Percentiles rank a stretch among this genome's conserved stretches.
phyloP scores from a whole-genome alignment of 1,140 invertebrate genomes.

The Drosophila tropicalis region DNA sequence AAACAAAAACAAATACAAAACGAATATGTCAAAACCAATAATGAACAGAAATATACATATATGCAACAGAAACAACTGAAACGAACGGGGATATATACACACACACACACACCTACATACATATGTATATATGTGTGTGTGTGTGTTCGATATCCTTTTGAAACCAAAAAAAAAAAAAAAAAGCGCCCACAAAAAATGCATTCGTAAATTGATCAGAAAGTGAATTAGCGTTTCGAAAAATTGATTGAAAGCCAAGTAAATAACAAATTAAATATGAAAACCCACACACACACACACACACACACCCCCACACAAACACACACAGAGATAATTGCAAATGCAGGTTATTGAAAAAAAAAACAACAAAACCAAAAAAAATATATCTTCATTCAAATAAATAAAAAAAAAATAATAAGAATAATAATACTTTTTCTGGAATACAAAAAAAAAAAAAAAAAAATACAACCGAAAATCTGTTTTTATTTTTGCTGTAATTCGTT shows the following conservation, averaged over 20 bases:
- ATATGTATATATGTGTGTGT: no score
- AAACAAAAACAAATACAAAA: constrained; percentile 23
- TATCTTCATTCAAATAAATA: constrained; percentile 82
- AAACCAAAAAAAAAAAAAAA: no score
- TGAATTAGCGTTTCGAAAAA: constrained; percentile 2
- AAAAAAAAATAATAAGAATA: constrained; percentile 59
- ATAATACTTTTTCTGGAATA: constrained; percentile 76
- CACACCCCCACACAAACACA: constrained; percentile 33
- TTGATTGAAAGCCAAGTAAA: constrained; percentile 17
- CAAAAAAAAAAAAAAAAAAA: constrained; percentile 47
- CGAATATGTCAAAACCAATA: constrained; percentile 65
- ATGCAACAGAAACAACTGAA: not conserved
- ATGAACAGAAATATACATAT: constrained; percentile 64
- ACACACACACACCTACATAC: no score
- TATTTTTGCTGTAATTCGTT: constrained; percentile 3
- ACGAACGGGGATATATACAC: no score
- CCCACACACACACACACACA: constrained; percentile 14
- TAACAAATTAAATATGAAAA: constrained; percentile 35
- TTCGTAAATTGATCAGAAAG: constrained; percentile 29
- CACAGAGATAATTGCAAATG: constrained; percentile 40
- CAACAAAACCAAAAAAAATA: constrained; percentile 67
- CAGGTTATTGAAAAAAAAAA: constrained; percentile 67
- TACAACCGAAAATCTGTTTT: not conserved
- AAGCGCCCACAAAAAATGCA: constrained; percentile 23
- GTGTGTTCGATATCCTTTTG: constrained; percentile 49